Evolutionary conservation across 1,140 invertebrate species (phyloP).

Genomic region (Panagrolaimus sp.): DNA sequence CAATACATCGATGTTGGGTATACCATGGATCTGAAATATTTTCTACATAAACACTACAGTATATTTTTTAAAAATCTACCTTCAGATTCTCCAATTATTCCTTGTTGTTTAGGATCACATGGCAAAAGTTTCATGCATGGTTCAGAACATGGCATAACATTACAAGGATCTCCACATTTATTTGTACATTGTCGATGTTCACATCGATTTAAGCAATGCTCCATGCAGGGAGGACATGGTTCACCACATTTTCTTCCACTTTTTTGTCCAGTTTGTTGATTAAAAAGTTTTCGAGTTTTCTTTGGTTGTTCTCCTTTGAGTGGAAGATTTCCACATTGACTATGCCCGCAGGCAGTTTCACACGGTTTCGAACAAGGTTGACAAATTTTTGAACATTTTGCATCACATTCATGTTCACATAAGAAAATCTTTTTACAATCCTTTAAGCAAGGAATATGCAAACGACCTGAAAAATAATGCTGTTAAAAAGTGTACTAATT

Average conservation of each 20-base stretch:
- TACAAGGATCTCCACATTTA: conserved; percentile 19
- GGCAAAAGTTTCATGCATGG: conserved; percentile 23
- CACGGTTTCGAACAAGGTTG: too few species aligned
- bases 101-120: conserved; percentile 22
- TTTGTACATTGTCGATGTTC: conserved; percentile 25
- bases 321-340: background rate
- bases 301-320: background rate
- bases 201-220: conserved; percentile 26
- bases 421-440: conserved; percentile 56
- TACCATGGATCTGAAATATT: background rate
- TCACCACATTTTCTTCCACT: conserved; percentile 37
- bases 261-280: conserved; percentile 13
- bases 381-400: too few species aligned
- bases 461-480: conserved; percentile 53
- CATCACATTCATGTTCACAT: conserved; percentile 33
- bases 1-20: conserved; percentile 42
- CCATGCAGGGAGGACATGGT: conserved; percentile 33
- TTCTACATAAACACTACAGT: background rate
- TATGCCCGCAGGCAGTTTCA: too few species aligned
- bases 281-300: conserved; percentile 22
- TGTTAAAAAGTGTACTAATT: background rate
- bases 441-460: conserved; percentile 58
- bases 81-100: background rate
- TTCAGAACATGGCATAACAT: conserved; percentile 28
- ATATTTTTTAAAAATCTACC: background rate